Conservation (phyloP, 2,888 invertebrate species). For the Epistrophella euchroma region DNA sequence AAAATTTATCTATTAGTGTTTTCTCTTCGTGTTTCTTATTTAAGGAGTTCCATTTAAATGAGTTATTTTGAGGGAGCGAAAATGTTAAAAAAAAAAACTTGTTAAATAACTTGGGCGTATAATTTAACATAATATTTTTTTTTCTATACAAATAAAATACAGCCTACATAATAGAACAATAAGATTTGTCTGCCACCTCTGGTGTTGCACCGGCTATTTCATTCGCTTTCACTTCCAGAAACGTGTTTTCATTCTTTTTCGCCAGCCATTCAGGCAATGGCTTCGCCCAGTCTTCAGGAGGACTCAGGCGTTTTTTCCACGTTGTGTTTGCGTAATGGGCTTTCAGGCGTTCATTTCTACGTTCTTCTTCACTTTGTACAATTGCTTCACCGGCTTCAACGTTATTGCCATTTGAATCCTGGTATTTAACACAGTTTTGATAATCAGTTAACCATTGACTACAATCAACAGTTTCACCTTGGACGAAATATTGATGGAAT, state of each 20-base stretch:
- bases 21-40: too few relatives aligned
- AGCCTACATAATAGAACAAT: slow-evolving; percentile 80
- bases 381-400: slow-evolving; percentile 87
- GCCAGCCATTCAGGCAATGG: slow-evolving; percentile 91
- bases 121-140: neutral
- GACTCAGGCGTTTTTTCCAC: slow-evolving; percentile 90
- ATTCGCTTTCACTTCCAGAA: slow-evolving; percentile 87
- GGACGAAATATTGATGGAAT: slow-evolving; percentile 94
- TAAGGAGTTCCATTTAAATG: too few relatives aligned
- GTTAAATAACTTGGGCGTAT: too few relatives aligned
- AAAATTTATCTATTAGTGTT: too few relatives aligned
- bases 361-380: slow-evolving; percentile 88
- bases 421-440: slow-evolving; percentile 90
- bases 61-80: too few relatives aligned
- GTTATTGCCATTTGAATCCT: slow-evolving; percentile 85
- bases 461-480: slow-evolving; percentile 90
- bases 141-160: neutral
- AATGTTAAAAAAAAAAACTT: too few relatives aligned
- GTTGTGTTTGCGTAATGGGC: slow-evolving; percentile 90
- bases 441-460: slow-evolving; percentile 91
- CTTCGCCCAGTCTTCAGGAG: slow-evolving; percentile 92
- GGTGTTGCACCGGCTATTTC: slow-evolving; percentile 84
- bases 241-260: slow-evolving; percentile 88
- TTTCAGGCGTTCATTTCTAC: slow-evolving; percentile 87
- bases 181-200: slow-evolving; percentile 76